Conservation (phyloP, 2,113 vertebrate genomes). For the Nycticorax nycticorax region DNA sequence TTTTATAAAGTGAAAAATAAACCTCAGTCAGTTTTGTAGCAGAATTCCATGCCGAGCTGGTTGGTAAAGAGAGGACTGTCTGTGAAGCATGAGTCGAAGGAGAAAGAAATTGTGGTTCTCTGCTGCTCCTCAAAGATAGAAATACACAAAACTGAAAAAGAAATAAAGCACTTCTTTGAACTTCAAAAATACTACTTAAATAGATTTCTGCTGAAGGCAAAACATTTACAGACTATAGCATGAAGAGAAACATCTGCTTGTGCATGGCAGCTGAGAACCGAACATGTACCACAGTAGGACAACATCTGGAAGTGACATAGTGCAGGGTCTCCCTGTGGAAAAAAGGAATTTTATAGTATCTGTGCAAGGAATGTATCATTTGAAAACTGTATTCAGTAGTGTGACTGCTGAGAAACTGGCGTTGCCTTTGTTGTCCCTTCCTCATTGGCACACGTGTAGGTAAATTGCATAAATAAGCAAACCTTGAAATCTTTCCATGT, state of each 20-base stretch:
- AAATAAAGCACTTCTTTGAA: conserved; percentile 1
- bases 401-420: background rate
- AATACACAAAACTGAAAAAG: background rate
- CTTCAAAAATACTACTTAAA: background rate
- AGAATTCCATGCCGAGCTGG: background rate
- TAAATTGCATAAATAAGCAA: background rate
- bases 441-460: background rate
- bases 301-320: background rate
- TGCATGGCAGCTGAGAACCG: background rate
- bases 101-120: background rate
- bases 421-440: background rate
- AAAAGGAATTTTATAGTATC: background rate
- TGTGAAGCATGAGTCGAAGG: background rate
- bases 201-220: background rate
- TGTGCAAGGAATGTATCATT: background rate
- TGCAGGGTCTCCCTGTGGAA: background rate
- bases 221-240: background rate
- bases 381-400: background rate
- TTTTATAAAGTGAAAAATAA: background rate
- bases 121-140: background rate
- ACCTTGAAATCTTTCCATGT: background rate
- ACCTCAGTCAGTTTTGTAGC: background rate
- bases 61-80: background rate
- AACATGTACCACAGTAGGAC: background rate
- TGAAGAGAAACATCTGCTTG: conserved; percentile 31